Base-by-base conservation (phyloP, 1,140 invertebrate genomes). In the Telenomus remus region DNA sequence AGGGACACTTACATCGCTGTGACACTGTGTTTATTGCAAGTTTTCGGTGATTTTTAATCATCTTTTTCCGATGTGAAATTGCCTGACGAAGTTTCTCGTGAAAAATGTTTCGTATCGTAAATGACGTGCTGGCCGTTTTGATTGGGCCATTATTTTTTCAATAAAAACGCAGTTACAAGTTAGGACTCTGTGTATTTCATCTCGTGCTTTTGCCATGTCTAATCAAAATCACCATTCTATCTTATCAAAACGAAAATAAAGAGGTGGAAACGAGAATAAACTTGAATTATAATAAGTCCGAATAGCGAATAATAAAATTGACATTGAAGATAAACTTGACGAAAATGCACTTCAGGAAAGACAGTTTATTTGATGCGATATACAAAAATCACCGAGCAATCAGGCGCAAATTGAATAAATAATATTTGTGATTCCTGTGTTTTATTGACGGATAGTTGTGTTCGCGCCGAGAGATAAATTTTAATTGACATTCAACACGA, bases 41-140 rank as follows among this genome's bases (percentile, higher is more conserved):
- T 15, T 0, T 27, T 46, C 44, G 43, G 15, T 27, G 1, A 27
- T 49, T 65, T 66, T 43, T 66, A 64, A 35, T 55, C 27, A 44
- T 51, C 14, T 16, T 55, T 48, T 60, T 59, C 51, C 47, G 34
- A 12, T 59, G 27, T 37, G 42, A 46, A 53, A 68, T 68, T 50
- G 54, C 46, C 59, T 68, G 48, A 68, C 49, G 64, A 66, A 57
- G 63, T 66, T 66, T 66, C 47, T 48, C n/a, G 13, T 15, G 11
- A 48, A 56, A 63, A 34, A 65, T 43, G 33, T 42, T 64, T 27
- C 14, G 51, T 63, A 54, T 27, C 14, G 51, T 63, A 54, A 53
- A 48, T 53, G 14, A 64, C 55, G 4, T 44, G 5, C 15, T 53
- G 19, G 13, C 15, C 3, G 42, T 50, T 60, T 63, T 53, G 34